Percentiles rank a stretch among this genome's conserved stretches.
These are phyloP conservation scores for Thalpophila matura DNA, from an alignment of 2,888 invertebrate genomes.

Conservation along the genomic window DNA sequence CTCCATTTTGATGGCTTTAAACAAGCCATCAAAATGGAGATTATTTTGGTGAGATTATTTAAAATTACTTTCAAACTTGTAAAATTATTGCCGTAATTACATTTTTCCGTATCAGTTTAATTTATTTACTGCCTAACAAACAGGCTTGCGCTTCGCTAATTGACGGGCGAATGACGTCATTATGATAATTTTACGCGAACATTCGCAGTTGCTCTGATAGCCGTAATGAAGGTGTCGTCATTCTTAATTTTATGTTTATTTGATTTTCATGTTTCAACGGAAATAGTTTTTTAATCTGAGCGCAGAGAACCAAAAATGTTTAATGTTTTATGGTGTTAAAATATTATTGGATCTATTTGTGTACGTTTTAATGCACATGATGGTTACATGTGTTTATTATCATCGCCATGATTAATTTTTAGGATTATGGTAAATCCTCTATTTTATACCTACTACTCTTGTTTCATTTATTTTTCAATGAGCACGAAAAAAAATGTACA, in stretches of 20 bases:
- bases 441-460: no score
- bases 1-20: neutral
- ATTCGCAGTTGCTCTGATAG: neutral
- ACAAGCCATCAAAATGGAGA: no score
- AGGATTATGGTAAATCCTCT: no score
- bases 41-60: no score
- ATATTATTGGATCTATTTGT: no score
- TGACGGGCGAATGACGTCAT: conserved; percentile 31
- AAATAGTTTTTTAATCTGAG: neutral
- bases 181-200: conserved; percentile 24
- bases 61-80: neutral
- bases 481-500: no score
- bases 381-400: no score
- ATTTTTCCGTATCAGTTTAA: conserved; percentile 5
- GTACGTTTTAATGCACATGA: no score
- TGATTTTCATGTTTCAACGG: neutral
- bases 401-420: no score
- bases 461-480: no score
- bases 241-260: conserved; percentile 22
- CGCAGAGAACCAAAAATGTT: neutral
- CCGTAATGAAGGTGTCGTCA: conserved; percentile 9
- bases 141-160: conserved; percentile 15
- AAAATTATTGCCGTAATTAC: neutral
- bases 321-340: no score
- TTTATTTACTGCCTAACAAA: neutral